These are phyloP conservation scores for Lonchura striata DNA, from an alignment of 2,113 vertebrate genomes.

Conservation along the genomic window DNA sequence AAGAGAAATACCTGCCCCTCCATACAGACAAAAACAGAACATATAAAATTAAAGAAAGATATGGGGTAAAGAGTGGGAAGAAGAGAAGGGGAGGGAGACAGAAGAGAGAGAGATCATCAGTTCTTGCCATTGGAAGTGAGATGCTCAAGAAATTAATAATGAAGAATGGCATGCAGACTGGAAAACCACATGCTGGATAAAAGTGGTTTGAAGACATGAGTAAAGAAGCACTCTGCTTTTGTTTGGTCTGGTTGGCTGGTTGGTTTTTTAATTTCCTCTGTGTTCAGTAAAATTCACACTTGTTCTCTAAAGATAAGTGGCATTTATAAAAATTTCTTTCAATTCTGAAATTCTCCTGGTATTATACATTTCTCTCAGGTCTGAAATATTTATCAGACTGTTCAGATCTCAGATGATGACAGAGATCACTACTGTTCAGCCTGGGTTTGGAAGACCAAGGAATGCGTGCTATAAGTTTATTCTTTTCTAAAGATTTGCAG, in stretches of 20 bases:
- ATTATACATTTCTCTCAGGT: background rate
- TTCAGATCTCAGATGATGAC: background rate
- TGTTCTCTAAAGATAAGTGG: background rate
- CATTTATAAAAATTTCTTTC: background rate
- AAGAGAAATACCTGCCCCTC: background rate
- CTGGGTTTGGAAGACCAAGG: background rate
- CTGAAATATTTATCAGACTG: background rate
- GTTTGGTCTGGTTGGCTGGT: background rate
- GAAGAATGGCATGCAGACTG: background rate
- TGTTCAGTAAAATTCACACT: background rate
- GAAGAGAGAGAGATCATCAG: background rate
- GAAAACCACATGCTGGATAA: background rate
- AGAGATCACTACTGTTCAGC: background rate
- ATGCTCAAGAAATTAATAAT: background rate
- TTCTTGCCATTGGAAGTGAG: background rate
- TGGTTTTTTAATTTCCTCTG: background rate
- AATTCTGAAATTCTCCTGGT: background rate
- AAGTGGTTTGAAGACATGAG: background rate
- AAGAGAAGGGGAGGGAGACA: background rate
- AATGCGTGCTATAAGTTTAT: background rate
- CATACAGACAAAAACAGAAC: background rate
- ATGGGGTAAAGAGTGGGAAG: rapidly evolving
- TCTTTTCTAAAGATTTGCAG: background rate
- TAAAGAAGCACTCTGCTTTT: background rate
- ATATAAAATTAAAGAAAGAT: background rate